These are phyloP conservation scores for Lithobates sylvaticus DNA, from an alignment of 2,797 vertebrate species.

Conservation along the genomic window DNA sequence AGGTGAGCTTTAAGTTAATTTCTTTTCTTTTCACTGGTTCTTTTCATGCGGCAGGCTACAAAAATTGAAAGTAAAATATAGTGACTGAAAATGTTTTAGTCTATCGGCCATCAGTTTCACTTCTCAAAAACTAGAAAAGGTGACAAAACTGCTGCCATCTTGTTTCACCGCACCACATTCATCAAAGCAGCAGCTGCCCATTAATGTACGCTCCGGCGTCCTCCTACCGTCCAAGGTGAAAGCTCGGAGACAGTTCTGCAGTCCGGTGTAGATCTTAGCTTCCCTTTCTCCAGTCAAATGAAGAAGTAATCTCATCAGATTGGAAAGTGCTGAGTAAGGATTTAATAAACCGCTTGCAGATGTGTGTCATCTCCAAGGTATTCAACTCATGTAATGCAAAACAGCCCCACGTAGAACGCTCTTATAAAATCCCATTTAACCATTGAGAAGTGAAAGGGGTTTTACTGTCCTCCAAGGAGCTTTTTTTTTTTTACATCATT, in stretches of 20 bases:
- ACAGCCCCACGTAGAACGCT: slow-evolving; percentile 81
- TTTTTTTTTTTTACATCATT: slow-evolving; percentile 69
- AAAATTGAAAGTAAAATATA: too few species aligned
- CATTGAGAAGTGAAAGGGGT: slow-evolving; percentile 73
- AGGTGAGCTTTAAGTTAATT: too few species aligned
- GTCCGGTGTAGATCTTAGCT: slow-evolving; percentile 81
- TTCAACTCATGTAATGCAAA: slow-evolving; percentile 94
- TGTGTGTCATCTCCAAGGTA: slow-evolving; percentile 91
- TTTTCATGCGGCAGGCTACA: too few species aligned
- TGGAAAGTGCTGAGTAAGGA: slow-evolving; percentile 90
- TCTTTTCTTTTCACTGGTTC: too few species aligned
- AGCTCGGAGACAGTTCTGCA: slow-evolving; percentile 82
- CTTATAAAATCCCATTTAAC: slow-evolving; percentile 86
- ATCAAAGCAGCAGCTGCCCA: background rate
- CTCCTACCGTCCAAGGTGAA: slow-evolving; percentile 81
- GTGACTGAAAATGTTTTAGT: too few species aligned
- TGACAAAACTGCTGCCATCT: background rate
- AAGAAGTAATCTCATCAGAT: slow-evolving; percentile 93
- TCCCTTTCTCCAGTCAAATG: slow-evolving; percentile 87
- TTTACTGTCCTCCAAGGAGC: slow-evolving; percentile 77
- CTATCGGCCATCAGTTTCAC: too few species aligned
- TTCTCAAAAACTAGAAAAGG: too few species aligned
- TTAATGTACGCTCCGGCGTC: slow-evolving; percentile 65
- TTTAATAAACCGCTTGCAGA: slow-evolving; percentile 91
- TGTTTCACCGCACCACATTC: slow-evolving; percentile 17